A percentile compares a stretch with the other conserved stretches of the same genome.
Evolutionary conservation across 2,113 vertebrate species (phyloP).

Genomic region (Tenrec ecaudatus): DNA sequence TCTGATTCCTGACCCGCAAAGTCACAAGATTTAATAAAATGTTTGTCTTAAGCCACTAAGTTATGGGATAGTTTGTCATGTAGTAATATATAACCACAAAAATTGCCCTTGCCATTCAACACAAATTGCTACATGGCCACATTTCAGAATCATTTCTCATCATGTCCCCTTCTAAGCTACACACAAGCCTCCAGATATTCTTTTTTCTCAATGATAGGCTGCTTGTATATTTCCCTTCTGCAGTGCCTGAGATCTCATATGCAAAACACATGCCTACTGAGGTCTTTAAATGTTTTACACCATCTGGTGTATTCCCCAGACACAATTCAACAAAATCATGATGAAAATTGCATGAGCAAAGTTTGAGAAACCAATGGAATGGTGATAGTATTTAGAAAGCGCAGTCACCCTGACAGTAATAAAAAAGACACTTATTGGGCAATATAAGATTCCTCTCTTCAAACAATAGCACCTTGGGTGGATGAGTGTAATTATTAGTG

Average conservation of each 20-base stretch:
- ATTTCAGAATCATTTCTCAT: neutral
- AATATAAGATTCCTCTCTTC: neutral
- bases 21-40: neutral
- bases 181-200: neutral
- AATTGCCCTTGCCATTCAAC: neutral
- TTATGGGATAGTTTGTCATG: neutral
- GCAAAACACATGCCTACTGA: neutral
- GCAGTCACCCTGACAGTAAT: neutral
- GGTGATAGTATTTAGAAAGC: neutral
- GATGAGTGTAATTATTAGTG: neutral
- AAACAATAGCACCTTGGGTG: neutral
- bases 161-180: neutral
- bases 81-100: accelerated
- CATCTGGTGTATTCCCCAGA: slow-evolving; percentile 33
- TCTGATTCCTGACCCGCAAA: neutral
- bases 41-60: neutral
- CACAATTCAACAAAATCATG: slow-evolving; percentile 6
- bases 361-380: slow-evolving; percentile 17
- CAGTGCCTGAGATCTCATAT: neutral
- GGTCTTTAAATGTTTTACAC: neutral
- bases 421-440: neutral
- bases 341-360: neutral
- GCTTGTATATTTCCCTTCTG: neutral
- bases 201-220: neutral
- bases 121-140: neutral